Base-by-base conservation (phyloP, 2,888 invertebrate species). In the Pyrrhopygopsis socrates region DNA sequence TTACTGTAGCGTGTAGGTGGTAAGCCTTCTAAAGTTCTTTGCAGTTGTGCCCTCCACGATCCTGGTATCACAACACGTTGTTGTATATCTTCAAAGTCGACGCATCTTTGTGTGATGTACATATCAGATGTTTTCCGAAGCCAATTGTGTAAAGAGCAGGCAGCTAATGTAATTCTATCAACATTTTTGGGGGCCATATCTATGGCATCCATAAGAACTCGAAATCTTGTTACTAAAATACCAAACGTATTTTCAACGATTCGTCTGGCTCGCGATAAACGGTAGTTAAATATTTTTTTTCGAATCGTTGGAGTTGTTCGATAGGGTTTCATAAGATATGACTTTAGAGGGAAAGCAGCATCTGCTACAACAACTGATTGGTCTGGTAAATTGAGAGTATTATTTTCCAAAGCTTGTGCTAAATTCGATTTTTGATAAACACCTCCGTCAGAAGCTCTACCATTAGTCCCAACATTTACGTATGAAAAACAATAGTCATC, bases 81-180 rank as follows among this genome's bases (percentile, higher is more conserved):
- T 91, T 81, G 81, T 81, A 24, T 83, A 82, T 85, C 86, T 84
- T 88, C 86, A 82, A 77, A 88, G 34, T 84, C 86, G 2, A 86
- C 89, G 67, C 85, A 84, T 71, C 85, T 68, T 87, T 92, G 92
- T 45, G 91, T 91, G 79, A 91, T 91, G 63, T 84, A 89, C 81
- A 77, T 90, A 86, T 85, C 68, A 77, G 86, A 79, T 24, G 89
- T 91, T 90, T 89, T 91, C 41, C 81, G 81, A 74, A 93, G 75
- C 90, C 87, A 92, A 87, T 93, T 92, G 86, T 93, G 92, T 75
- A 93, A 88, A 84, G 87, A 81, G 50, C 89, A 88, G 6, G 92
- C 86, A 50, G 92, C 91, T 77, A 84, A 84, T 84, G 84, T 80
- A 78, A 92, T 87, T 15, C 20, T 29, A 83, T 91, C 90, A 86